Conservation (phyloP, 2,797 vertebrate genomes). For the Percopsis omiscomaycus region DNA sequence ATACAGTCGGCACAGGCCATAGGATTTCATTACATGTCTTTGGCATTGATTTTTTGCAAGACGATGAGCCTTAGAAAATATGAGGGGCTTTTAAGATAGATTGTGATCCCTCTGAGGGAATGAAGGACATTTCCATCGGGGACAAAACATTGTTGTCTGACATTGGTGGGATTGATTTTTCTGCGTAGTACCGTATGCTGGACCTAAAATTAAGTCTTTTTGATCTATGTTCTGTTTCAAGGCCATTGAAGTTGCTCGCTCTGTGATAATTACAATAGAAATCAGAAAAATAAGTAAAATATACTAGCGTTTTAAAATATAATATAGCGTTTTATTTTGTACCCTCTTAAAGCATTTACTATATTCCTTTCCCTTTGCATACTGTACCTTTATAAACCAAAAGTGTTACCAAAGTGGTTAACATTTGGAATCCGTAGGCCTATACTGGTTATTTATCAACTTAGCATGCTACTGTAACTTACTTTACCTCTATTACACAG, state of each 20-base stretch:
- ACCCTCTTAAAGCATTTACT: too few relatives aligned
- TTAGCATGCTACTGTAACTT: too few relatives aligned
- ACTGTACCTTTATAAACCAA: too few relatives aligned
- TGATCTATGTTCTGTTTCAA: not conserved
- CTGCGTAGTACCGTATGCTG: slow-evolving; percentile 3
- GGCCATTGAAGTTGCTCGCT: not conserved
- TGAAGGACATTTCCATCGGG: slow-evolving; percentile 46
- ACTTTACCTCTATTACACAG: too few relatives aligned
- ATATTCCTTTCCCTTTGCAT: too few relatives aligned
- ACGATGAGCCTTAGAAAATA: slow-evolving; percentile 46
- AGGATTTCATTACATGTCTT: slow-evolving; percentile 57
- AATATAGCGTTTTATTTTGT: too few relatives aligned
- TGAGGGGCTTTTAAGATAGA: slow-evolving; percentile 53
- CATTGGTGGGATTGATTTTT: slow-evolving; percentile 8
- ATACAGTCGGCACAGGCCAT: slow-evolving; percentile 32
- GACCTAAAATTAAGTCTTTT: slow-evolving; percentile 13
- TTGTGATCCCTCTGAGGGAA: slow-evolving; percentile 43
- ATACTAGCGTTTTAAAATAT: too few relatives aligned
- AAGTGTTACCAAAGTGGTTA: too few relatives aligned
- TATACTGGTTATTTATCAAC: too few relatives aligned
- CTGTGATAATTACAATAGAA: too few relatives aligned
- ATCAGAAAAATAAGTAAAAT: too few relatives aligned
- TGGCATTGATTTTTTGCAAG: slow-evolving; percentile 59
- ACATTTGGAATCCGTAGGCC: too few relatives aligned
- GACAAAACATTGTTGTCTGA: slow-evolving; percentile 34